Evolutionary conservation across 2,113 vertebrate genomes (phyloP).

Genomic region (Pampusana beccarii): DNA sequence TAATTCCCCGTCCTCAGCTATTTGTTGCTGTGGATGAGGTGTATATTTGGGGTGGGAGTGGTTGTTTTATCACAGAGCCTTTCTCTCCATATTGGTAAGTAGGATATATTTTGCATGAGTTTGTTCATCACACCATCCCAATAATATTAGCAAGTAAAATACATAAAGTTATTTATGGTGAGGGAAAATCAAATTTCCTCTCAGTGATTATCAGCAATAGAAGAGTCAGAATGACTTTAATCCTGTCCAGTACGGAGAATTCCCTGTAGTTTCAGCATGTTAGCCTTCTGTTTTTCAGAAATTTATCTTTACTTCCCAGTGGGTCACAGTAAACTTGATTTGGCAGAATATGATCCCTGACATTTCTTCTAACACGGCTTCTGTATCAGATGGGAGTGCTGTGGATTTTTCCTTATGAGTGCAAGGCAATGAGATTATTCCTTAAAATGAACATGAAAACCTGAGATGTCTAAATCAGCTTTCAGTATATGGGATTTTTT

Average conservation of each 20-base stretch:
- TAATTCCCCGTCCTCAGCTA: neutral
- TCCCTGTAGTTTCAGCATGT: neutral
- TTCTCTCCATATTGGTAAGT: neutral
- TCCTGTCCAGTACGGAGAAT: slow-evolving; percentile 41
- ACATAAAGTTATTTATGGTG: neutral
- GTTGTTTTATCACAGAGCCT: neutral
- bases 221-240: slow-evolving; percentile 36
- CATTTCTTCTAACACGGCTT: slow-evolving; percentile 1
- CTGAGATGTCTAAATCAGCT: neutral
- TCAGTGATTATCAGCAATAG: neutral
- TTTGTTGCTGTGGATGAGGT: neutral
- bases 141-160: slow-evolving; percentile 16
- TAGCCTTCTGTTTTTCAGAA: slow-evolving; percentile 38
- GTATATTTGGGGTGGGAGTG: neutral
- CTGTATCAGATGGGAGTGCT: neutral
- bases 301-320: slow-evolving; percentile 25
- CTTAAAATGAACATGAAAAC: slow-evolving; percentile 9
- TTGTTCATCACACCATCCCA: neutral
- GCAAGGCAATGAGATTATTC: neutral
- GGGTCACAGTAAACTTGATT: slow-evolving; percentile 41
- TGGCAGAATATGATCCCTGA: slow-evolving; percentile 33
- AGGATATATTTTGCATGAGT: neutral
- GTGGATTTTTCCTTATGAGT: neutral
- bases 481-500: neutral
- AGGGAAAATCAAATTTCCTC: slow-evolving; percentile 27